These are phyloP conservation scores for Agonopterix subpropinquella DNA, from an alignment of 2,888 invertebrate genomes.

Conservation along the genomic window DNA sequence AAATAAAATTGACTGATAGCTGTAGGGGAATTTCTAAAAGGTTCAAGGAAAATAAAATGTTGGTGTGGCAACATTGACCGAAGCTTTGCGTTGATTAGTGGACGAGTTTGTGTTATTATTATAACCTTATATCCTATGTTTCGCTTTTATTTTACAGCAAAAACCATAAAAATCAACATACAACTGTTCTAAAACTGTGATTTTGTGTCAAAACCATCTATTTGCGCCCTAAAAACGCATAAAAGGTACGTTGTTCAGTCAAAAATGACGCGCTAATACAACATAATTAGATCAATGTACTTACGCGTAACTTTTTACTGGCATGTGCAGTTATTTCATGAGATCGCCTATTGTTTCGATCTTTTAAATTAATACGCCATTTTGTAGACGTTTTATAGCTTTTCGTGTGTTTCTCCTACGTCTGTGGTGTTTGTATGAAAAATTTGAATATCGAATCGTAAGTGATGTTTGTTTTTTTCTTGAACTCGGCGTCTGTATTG, in stretches of 20 bases:
- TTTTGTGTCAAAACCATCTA: conserved; percentile 23
- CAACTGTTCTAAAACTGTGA: conserved; percentile 20
- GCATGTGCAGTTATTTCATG: conserved; percentile 68
- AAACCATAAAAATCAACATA: conserved; percentile 35
- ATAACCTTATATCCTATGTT: conserved; percentile 62
- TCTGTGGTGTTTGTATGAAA: conserved; percentile 6
- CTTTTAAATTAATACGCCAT: conserved; percentile 56
- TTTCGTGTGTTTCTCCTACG: neutral
- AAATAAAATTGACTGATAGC: neutral
- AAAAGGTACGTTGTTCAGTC: conserved; percentile 57
- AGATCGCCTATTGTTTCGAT: conserved; percentile 58
- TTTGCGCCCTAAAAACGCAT: conserved; percentile 21
- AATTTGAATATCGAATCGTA: conserved; percentile 18
- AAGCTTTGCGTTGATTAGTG: conserved; percentile 18
- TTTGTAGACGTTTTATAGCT: conserved; percentile 29
- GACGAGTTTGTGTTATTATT: conserved; percentile 52
- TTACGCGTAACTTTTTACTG: conserved; percentile 44
- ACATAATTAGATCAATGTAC: conserved; percentile 55
- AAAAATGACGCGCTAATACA: conserved; percentile 39
- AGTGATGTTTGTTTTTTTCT: conserved; percentile 17
- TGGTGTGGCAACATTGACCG: conserved; percentile 11
- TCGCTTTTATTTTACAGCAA: conserved; percentile 49
- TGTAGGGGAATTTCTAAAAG: neutral
- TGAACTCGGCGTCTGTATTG: conserved; percentile 1
- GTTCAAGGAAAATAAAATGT: conserved; percentile 1